These are phyloP conservation scores for Polypterus senegalus DNA, from an alignment of 2,113 vertebrate genomes.

Conservation along the genomic window DNA sequence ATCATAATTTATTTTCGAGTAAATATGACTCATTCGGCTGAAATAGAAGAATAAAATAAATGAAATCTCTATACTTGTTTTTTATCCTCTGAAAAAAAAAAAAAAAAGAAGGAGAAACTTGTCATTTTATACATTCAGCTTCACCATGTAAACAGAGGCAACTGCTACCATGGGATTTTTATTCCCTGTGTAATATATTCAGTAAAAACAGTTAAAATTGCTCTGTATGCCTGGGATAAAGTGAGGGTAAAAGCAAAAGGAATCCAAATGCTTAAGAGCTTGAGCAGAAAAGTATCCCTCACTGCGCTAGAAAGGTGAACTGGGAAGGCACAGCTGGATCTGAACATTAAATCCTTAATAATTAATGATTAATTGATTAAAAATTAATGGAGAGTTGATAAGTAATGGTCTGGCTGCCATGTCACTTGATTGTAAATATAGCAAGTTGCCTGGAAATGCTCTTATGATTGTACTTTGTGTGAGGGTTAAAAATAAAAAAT, in stretches of 20 bases:
- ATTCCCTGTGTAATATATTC: conserved; percentile 1
- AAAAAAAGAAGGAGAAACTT: not conserved
- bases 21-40: too few species aligned
- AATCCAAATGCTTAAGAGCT: conserved; percentile 17
- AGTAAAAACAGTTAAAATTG: conserved; percentile 36
- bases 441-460: conserved; percentile 45
- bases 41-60: too few species aligned
- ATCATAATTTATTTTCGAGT: too few species aligned
- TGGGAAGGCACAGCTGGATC: conserved; percentile 55
- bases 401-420: conserved; percentile 51
- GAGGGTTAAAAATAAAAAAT: conserved; percentile 7
- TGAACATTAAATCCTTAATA: conserved; percentile 58
- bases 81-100: not conserved
- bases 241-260: conserved; percentile 16
- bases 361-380: conserved; percentile 60
- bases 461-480: conserved; percentile 23
- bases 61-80: too few species aligned
- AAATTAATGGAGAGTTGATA: conserved; percentile 59
- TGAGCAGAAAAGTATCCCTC: conserved; percentile 27
- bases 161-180: conserved; percentile 5
- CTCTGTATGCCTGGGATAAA: conserved; percentile 25
- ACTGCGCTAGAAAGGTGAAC: conserved; percentile 35
- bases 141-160: not conserved
- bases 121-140: not conserved
- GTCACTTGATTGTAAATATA: conserved; percentile 46